A percentile compares a stretch with the other conserved stretches of the same genome.
Evolutionary conservation across 2,888 invertebrate species (phyloP).

Genomic region (Limnephilus marmoratus): DNA sequence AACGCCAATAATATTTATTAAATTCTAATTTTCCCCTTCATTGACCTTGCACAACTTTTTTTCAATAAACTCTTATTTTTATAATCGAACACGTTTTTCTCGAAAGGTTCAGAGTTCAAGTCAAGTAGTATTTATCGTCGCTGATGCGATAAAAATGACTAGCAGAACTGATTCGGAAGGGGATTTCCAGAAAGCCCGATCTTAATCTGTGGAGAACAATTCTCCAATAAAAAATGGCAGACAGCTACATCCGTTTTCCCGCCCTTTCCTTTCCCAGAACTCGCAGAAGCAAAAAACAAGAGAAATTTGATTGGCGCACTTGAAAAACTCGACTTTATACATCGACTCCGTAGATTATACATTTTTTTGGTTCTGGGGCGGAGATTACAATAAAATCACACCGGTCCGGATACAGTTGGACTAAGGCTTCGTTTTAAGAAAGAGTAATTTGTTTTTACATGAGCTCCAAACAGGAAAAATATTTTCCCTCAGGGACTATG

Average conservation of each 20-base stretch:
- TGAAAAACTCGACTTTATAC: not conserved
- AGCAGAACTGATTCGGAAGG: not conserved
- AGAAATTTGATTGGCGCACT: not conserved
- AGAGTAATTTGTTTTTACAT: too few relatives aligned
- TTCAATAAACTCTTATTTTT: not conserved
- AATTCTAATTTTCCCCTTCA: not conserved
- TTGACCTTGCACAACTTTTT: not conserved
- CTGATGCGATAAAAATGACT: not conserved
- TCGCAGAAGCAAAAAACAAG: not conserved
- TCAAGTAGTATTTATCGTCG: not conserved
- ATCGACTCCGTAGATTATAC: not conserved
- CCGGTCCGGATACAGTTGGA: not conserved
- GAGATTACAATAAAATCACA: not conserved
- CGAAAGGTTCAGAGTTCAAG: not conserved
- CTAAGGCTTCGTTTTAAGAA: not conserved
- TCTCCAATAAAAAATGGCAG: conserved; percentile 6
- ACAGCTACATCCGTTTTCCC: conserved; percentile 18
- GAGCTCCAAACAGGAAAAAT: too few relatives aligned
- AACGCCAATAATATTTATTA: not conserved
- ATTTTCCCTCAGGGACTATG: too few relatives aligned
- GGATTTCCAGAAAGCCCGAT: not conserved
- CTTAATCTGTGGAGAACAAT: conserved; percentile 8
- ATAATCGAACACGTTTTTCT: not conserved
- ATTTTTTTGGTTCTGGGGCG: not conserved
- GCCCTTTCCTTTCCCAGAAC: not conserved